Conservation (phyloP, 2,888 invertebrate species). For the Cryptosula pallasiana region DNA sequence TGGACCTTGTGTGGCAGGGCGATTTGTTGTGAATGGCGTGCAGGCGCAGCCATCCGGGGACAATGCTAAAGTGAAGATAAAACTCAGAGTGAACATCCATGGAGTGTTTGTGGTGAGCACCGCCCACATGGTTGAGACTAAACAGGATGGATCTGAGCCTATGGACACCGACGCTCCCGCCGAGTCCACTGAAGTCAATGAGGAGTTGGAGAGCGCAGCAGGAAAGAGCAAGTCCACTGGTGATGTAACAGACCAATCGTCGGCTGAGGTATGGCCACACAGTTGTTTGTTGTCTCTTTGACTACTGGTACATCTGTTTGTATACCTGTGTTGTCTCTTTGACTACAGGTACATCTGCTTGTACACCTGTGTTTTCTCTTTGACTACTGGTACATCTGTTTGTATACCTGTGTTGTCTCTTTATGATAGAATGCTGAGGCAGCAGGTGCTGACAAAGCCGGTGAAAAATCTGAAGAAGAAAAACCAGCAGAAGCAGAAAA, state of each 20-base stretch:
- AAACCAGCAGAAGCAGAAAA: conserved; percentile 28
- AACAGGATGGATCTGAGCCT: conserved; percentile 43
- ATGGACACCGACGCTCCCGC: conserved; percentile 41
- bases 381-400: not conserved
- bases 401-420: not conserved
- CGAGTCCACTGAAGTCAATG: no score
- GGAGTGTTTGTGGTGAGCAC: conserved; percentile 83
- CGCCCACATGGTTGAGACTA: conserved; percentile 61
- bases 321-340: no score
- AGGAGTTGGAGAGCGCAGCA: no score
- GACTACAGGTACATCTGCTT: no score
- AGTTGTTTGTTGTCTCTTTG: not conserved
- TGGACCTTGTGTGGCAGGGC: conserved; percentile 49
- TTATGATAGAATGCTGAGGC: no score
- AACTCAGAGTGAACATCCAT: conserved; percentile 86
- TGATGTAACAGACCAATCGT: no score
- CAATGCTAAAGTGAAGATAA: conserved; percentile 90
- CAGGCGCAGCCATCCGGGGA: conserved; percentile 82
- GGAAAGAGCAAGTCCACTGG: not conserved
- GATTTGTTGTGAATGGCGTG: conserved; percentile 57
- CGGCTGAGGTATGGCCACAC: not conserved
- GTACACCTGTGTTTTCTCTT: not conserved
- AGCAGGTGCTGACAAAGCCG: no score
- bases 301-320: not conserved
- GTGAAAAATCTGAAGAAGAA: not conserved